Conservation (phyloP, 2,113 vertebrate genomes). For the Mobula birostris region DNA sequence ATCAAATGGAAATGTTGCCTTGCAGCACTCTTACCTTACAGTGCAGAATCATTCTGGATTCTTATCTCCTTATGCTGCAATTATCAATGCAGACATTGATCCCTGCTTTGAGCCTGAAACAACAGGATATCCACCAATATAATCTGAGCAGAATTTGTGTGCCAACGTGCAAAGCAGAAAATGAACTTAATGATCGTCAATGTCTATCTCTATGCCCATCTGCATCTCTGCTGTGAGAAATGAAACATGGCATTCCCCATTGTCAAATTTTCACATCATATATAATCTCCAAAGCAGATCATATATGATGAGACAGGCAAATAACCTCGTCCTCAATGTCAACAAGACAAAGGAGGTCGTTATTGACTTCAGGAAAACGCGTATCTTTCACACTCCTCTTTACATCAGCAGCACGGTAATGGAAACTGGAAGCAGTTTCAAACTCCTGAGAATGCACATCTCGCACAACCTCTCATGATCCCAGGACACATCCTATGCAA, state of each 20-base stretch:
- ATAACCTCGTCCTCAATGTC: too few relatives aligned
- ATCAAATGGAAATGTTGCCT: not conserved
- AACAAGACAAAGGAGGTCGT: too few relatives aligned
- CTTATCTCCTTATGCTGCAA: not conserved
- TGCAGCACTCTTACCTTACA: not conserved
- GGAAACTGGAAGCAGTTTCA: too few relatives aligned
- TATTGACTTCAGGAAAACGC: too few relatives aligned
- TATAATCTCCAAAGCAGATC: not conserved
- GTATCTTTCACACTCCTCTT: too few relatives aligned
- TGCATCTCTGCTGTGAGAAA: not conserved
- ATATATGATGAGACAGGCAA: not conserved
- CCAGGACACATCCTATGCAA: too few relatives aligned
- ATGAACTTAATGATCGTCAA: not conserved
- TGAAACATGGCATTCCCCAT: not conserved
- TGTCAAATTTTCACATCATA: not conserved
- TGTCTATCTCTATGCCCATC: not conserved
- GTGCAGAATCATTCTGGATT: not conserved
- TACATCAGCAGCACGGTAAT: too few relatives aligned
- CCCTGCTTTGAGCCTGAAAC: not conserved
- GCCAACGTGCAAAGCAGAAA: not conserved
- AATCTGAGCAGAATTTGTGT: not conserved
- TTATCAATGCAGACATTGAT: not conserved
- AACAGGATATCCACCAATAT: not conserved
- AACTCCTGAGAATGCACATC: too few relatives aligned
- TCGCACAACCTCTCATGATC: too few relatives aligned